phyloP scores from a whole-genome alignment of 2,888 invertebrate species.

The Epirrita christyi region DNA sequence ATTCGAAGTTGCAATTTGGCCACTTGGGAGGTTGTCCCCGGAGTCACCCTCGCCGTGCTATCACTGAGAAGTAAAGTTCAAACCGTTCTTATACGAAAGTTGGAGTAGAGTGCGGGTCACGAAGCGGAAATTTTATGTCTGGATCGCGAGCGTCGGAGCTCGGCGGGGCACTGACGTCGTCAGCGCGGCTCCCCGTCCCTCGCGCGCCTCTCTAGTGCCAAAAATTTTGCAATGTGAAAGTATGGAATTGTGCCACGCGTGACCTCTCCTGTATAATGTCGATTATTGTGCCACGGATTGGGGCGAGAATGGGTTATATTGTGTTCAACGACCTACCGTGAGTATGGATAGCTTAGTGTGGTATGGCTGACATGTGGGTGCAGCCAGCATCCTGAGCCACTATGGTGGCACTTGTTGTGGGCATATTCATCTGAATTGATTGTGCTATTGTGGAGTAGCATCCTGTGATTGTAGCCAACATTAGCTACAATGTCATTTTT shows the following conservation, averaged over 20 bases:
- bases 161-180: conserved; percentile 81
- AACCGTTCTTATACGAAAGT: conserved; percentile 48
- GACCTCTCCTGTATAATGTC: conserved; percentile 75
- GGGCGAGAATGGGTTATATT: conserved; percentile 61
- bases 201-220: conserved; percentile 73
- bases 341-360: conserved; percentile 47
- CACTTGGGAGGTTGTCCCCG: conserved; percentile 69
- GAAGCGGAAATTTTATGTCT: conserved; percentile 64
- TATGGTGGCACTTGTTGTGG: conserved; percentile 15
- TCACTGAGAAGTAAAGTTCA: conserved; percentile 49
- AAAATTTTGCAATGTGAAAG: conserved; percentile 85
- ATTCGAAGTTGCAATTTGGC: conserved; percentile 74
- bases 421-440: too few relatives aligned
- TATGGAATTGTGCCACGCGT: conserved; percentile 82
- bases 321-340: conserved; percentile 62
- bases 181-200: conserved; percentile 74
- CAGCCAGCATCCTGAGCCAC: conserved; percentile 45
- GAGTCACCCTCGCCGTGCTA: conserved; percentile 54
- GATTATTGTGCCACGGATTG: conserved; percentile 49
- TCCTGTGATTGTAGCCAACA: conserved; percentile 12
- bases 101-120: conserved; percentile 55
- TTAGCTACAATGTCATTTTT: conserved; percentile 3
- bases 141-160: conserved; percentile 75
- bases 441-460: conserved; percentile 20
- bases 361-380: conserved; percentile 58